Evolutionary conservation across 2,113 vertebrate species (phyloP).

Genomic region (Erythrolamprus reginae): DNA sequence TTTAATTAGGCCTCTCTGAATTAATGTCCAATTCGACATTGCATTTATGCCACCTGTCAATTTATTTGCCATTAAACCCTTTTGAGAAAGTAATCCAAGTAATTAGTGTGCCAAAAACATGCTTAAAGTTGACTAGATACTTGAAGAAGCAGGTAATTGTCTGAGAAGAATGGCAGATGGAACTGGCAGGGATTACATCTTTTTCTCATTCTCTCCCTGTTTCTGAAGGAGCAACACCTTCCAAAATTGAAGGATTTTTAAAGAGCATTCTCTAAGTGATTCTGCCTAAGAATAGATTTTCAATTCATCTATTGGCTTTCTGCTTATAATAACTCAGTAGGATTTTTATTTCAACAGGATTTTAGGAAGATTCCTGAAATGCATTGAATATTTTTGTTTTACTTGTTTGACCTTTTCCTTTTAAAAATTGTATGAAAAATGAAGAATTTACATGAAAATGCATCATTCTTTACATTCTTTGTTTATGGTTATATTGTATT

Average conservation of each 20-base stretch:
- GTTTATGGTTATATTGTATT: not conserved
- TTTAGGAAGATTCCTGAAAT: not conserved
- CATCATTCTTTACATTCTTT: not conserved
- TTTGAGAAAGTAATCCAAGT: not conserved
- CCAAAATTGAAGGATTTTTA: not conserved
- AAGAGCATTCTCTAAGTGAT: not conserved
- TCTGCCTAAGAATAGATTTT: not conserved
- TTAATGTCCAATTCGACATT: not conserved
- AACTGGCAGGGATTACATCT: not conserved
- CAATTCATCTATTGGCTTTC: not conserved
- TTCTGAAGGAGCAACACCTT: not conserved
- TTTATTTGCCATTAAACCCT: not conserved
- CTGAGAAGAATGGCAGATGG: not conserved
- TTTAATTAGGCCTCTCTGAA: not conserved
- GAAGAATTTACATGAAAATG: not conserved
- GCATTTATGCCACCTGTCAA: not conserved
- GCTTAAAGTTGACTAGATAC: not conserved
- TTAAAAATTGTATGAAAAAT: no score
- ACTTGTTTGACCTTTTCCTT: no score
- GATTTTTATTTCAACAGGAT: not conserved
- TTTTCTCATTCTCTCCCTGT: not conserved
- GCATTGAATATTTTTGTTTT: not conserved
- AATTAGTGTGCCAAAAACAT: not conserved
- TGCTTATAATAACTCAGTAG: not conserved
- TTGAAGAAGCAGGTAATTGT: not conserved